Evolutionary conservation across 2,797 vertebrate genomes (phyloP), one percentile per base, ranked within the genome.

Genomic region (Erpetoichthys calabaricus): DNA sequence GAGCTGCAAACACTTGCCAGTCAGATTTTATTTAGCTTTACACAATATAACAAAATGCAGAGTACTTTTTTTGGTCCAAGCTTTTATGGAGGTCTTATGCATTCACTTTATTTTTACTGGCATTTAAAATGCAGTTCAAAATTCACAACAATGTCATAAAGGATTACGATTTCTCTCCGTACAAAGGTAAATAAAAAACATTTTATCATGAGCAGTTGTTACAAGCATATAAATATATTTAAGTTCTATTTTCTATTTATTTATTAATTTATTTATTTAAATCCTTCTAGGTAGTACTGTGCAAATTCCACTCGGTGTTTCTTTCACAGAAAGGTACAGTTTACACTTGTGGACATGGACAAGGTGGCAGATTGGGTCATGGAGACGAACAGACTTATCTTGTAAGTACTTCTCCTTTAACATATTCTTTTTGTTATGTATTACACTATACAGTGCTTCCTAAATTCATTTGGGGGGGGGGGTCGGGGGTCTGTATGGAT

Each of bases 301-400:
- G 92, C 69, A 92, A 94, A 75, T 99, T 99, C 85, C 96, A 98
- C 71, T 92, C 93, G 0, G 93, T 98, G 64, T 98, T 99, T 80
- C 87, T 99, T 69, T 92, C 94, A 51, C 94, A 96, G 78, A 96
- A 93, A 78, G 96, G 96, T 57, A 89, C 94, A 55, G 85, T 98
- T 53, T 99, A 92, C 62, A 98, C 96, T 1, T 98, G 96, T 75
- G 96, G 95, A 3, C 96, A 98, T 64, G 96, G 95, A 62, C 93
- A 91, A 72, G 96, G 96, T 66, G 95, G 96, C 44, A 86, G 96
- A 25, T 86, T 99, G 60, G 96, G 96, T 10, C 96, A 99, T 56
- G 94, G 93, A 66, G 95, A 99, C 74, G 94, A 98, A 60, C 92
- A 97, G 66, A 98, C 96, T 2, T 99, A 94, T 69, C 74, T 99